Base-by-base conservation (phyloP, 2,797 vertebrate genomes). In the Eptatretus atami region DNA sequence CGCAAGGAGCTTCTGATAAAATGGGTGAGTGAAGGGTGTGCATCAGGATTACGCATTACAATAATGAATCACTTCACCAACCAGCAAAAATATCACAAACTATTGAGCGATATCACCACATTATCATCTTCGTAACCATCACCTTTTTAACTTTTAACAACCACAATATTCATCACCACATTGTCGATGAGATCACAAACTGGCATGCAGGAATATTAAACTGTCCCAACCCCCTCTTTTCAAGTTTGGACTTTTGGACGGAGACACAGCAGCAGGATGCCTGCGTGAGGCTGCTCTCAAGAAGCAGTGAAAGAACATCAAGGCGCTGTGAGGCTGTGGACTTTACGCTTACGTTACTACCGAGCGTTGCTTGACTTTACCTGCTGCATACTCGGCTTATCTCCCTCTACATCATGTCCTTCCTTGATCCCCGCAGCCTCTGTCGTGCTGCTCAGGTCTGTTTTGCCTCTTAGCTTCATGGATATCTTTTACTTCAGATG, bases 231-330 rank as follows among this genome's bases (percentile, higher is more conserved):
- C 4, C 6, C 31, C 31, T 44, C 31, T 44, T 44, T 44, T 8
- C 31, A 61, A 96, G 86, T 93, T 93, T 75, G n/a, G 79, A 81
- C 74, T 82, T 80, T 69, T 96, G 90, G 90, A 81, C 81, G 2
- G 81, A 84, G 63, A 67, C 72, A 54, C 88, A 96, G 72, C 79
- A 81, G 73, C 79, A 75, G 71, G 74, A 72, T 94, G n/a, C 68
- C 75, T 96, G 67, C 69, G 72, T 65, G 79, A 85, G n/a, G 65
- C 74, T 86, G 60, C 71, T 90, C 63, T 75, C 76, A 65, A 74
- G 74, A 65, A 86, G 84, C 68, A 81, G 82, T 10, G 24, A 68
- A 44, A 71, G 77, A 4, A 86, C 88, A 77, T 77, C 84, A 64
- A 74, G 73, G 52, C 81, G 82, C 74, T 78, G 84, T 65, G 74